Evolutionary conservation across 2,888 invertebrate genomes (phyloP).

Genomic region (Drosophila niveifrons): DNA sequence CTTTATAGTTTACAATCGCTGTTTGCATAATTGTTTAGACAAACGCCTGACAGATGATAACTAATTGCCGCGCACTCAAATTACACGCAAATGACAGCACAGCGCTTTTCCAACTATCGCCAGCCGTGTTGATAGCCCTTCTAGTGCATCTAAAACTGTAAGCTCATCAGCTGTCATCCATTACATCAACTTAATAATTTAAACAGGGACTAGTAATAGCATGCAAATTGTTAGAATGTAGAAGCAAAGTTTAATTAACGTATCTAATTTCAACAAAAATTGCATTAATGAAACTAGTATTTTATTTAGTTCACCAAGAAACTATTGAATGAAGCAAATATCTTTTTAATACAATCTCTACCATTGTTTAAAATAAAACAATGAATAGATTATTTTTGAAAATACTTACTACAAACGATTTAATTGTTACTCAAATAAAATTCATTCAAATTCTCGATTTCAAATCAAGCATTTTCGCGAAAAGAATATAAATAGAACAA

Average conservation of each 20-base stretch:
- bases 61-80: constrained; percentile 75
- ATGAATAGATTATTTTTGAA: neutral
- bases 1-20: constrained; percentile 18
- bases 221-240: too few species aligned
- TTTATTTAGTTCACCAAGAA: too few species aligned
- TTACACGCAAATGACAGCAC: constrained; percentile 50
- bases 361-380: too few species aligned
- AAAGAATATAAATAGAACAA: neutral
- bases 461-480: neutral
- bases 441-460: neutral
- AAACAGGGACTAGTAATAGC: too few species aligned
- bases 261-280: too few species aligned
- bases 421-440: neutral
- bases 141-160: constrained; percentile 17
- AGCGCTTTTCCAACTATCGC: constrained; percentile 41
- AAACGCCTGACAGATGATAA: constrained; percentile 76
- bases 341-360: too few species aligned
- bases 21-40: constrained; percentile 73
- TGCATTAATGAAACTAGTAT: too few species aligned
- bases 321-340: too few species aligned
- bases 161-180: neutral
- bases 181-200: neutral
- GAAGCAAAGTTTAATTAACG: too few species aligned
- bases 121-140: constrained; percentile 4
- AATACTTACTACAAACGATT: neutral